Base-by-base conservation (phyloP, 2,888 invertebrate genomes). In the Erynnis tages region DNA sequence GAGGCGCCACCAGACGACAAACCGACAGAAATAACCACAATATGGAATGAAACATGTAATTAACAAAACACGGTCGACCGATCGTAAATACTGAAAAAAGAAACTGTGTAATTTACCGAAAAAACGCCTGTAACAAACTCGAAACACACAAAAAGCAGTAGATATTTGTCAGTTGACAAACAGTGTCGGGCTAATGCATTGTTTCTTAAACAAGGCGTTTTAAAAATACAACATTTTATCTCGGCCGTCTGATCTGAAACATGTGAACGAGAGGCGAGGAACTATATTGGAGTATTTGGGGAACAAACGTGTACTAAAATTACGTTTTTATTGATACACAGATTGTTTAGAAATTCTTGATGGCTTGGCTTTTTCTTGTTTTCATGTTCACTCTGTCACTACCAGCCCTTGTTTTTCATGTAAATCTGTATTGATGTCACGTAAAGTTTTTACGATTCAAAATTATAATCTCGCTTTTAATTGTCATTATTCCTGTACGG, bases 171-270 rank as follows among this genome's bases (percentile, higher is more conserved):
- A 60, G 55, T 67, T 69, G 67, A 72, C 70, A 71, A 73, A 77
- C 58, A 56, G 41, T 65, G 63, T 62, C 55, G 57, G 52, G 58
- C 73, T 79, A 82, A 83, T 82, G 82, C 81, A 79, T 80, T 84
- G 84, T 85, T 80, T 76, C 75, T 67, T 66, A 82, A 84, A 86
- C 82, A 82, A 71, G 66, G 60, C 59, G 56, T 61, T 63, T 43
- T 66, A 64, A 65, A 67, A 71, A 62, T 66, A 59, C 50, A 58
- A 58, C 62, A 59, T 64, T 62, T 65, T 19, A 38, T 54, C 53
- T 57, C 49, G 61, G 57, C 55, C 43, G 49, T 49, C 41, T 7
- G 34, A 49, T 34, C 32, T 13, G 2, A 16, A 40, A 25, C 4
- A 5, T 6, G 5, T 11, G 16, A 48, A 19, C 21, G 38, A 32